phyloP scores from a whole-genome alignment of 2,888 invertebrate genomes.

The Oligia strigilis region DNA sequence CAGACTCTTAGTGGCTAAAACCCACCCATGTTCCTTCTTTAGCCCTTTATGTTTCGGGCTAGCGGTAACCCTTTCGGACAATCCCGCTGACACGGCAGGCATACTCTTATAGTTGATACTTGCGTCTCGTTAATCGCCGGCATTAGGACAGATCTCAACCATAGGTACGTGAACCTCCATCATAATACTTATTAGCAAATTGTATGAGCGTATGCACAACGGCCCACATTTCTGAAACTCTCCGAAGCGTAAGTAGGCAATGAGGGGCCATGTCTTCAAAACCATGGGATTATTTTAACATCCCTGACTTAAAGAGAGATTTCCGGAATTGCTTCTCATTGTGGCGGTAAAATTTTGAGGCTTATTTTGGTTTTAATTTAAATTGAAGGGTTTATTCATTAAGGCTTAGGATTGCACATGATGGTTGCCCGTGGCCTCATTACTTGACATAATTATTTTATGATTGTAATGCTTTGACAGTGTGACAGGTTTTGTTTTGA shows the following conservation, averaged over 20 bases:
- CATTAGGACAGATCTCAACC: not conserved
- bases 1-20: too few species aligned
- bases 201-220: conserved; percentile 9
- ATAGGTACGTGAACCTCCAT: not conserved
- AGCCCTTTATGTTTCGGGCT: too few species aligned
- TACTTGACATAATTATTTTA: conserved; percentile 15
- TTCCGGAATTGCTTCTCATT: conserved; percentile 16
- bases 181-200: conserved; percentile 9
- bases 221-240: conserved; percentile 25
- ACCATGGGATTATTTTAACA: conserved; percentile 19
- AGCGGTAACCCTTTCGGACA: too few species aligned
- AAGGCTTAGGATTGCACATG: not conserved
- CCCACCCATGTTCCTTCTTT: too few species aligned
- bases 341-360: not conserved
- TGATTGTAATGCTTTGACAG: not conserved
- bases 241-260: not conserved
- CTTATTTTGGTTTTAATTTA: conserved; percentile 18
- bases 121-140: not conserved
- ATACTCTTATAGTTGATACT: not conserved
- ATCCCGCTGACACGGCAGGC: too few species aligned
- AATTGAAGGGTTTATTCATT: conserved; percentile 14
- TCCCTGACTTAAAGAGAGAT: not conserved
- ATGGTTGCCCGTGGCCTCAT: not conserved
- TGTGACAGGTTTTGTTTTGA: too few species aligned
- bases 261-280: not conserved